Base-by-base conservation (phyloP, 2,888 invertebrate species). In the Melangyna quadrimaculata region DNA sequence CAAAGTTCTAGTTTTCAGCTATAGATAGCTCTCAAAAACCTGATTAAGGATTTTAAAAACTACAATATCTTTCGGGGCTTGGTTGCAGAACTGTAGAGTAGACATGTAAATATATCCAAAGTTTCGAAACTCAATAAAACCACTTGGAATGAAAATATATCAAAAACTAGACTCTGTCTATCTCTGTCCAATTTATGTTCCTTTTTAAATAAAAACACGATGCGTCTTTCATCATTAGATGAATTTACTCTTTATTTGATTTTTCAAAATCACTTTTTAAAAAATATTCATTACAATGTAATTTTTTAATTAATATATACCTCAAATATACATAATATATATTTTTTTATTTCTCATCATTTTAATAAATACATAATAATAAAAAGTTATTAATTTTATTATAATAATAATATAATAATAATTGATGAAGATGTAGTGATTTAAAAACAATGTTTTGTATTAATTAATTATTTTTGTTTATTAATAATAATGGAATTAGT, bases 351-450 rank as follows among this genome's bases (percentile, higher is more conserved):
- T 45, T 32, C 59, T 51, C 55, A 51, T 77, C 59, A 72, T 77
- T 24, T 59, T n/a, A n/a, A n/a, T 40, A 70, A 84, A 71, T 79
- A 79, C n/a, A 80, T 79, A 40, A 65, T 48, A 45, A 45, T 83
- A 75, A 79, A 75, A 79, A 75, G 59, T 79, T 61, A 72, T 77
- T 63, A 43, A 67, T 71, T 57, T 69, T 55, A 43, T 57, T 45
- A 67, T 77, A 65, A 80, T 78, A 73, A 78, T 86, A 86, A 86
- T 45, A 67, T 77, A 65, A 80, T 78, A 73, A 78, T 86, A 86
- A 86, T 86, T 86, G 86, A 81, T 86, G 86, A 86, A 81, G 65
- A 37, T 81, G 77, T 81, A 86, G 81, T 81, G 81, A 86, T 86
- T 77, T 81, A 55, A 35, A 86, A 86, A 86, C 81, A 81, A 86